Base-by-base conservation (phyloP, 2,113 vertebrate genomes). In the Dromiciops gliroides region DNA sequence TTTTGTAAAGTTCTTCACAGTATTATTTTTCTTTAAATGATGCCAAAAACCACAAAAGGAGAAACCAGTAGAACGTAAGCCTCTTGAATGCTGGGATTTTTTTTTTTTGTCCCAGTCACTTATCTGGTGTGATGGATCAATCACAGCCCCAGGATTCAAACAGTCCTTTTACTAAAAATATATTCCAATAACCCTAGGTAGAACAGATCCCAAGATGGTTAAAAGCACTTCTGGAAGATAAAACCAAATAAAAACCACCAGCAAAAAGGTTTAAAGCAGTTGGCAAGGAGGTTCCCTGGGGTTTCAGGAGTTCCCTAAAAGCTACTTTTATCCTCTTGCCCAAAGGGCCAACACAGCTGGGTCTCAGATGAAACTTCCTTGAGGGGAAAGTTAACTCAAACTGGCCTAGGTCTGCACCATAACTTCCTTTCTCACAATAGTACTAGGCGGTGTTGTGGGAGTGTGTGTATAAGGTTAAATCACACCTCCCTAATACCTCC, bases 201-300 rank as follows among this genome's bases (percentile, higher is more conserved):
- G 37, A 83, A 83, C 67, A 83, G 37, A 83, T 83, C 67, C 67
- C 67, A 83, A 83, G 67, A 83, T 83, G n/a, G 37, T 44, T 83
- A 44, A 83, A 83, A 83, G n/a, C 16, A 83, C 19, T 83, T 83
- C 67, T 83, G n/a, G 67, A 83, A 83, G 67, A 83, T 44, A 83
- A 83, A 83, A 83, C 37, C n/a, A 83, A 83, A 83, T 83, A 83
- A 83, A 83, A 83, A 83, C 67, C n/a, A 83, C 67, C n/a, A 83
- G 16, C 67, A 83, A 44, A 83, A 23, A 83, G 67, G 67, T 83
- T 83, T 83, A 83, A 83, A 83, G n/a, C 37, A 44, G 16, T 83
- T 83, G 67, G n/a, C 67, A 83, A 83, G 67, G 67, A 83, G 67
- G 19, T 83, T 83, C 67, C 67, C 67, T 83, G 67, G n/a, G 67